Percentiles rank a stretch among this genome's conserved stretches.
Evolutionary conservation across 2,113 vertebrate genomes (phyloP).

Genomic region (Hippocampus guttulatus): DNA sequence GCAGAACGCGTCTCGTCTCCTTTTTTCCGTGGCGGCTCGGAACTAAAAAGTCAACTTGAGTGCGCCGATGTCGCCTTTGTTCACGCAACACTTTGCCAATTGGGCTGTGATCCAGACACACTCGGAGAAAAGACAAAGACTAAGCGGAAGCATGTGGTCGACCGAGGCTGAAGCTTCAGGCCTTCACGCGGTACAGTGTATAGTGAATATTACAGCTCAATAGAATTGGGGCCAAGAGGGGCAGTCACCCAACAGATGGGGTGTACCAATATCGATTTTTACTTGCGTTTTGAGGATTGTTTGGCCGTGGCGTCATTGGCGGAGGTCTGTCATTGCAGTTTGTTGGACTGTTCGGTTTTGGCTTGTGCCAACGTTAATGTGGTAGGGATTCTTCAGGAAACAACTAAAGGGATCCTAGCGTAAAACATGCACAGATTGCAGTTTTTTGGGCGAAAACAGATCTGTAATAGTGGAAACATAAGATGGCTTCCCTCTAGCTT

Average conservation of each 20-base stretch:
- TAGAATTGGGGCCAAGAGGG: neutral
- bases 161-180: neutral
- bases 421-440: too few species aligned
- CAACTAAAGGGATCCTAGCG: too few species aligned
- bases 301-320: too few species aligned
- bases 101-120: conserved; percentile 48
- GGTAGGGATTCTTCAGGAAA: too few species aligned
- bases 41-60: conserved; percentile 11
- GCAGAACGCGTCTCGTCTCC: conserved; percentile 64
- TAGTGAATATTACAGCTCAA: neutral
- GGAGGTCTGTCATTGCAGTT: too few species aligned
- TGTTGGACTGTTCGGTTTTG: too few species aligned
- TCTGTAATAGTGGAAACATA: too few species aligned
- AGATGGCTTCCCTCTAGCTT: too few species aligned
- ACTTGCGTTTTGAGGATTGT: too few species aligned
- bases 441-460: too few species aligned
- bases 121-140: conserved; percentile 53
- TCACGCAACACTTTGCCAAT: conserved; percentile 48
- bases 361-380: too few species aligned
- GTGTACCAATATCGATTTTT: too few species aligned
- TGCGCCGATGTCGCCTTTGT: conserved; percentile 37
- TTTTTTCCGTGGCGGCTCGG: conserved; percentile 58
- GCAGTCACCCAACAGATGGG: neutral
- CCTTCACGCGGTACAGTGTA: neutral
- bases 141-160: conserved; percentile 61